phyloP scores from a whole-genome alignment of 2,797 vertebrate genomes.

The Acrossocheilus wenchowensis region DNA sequence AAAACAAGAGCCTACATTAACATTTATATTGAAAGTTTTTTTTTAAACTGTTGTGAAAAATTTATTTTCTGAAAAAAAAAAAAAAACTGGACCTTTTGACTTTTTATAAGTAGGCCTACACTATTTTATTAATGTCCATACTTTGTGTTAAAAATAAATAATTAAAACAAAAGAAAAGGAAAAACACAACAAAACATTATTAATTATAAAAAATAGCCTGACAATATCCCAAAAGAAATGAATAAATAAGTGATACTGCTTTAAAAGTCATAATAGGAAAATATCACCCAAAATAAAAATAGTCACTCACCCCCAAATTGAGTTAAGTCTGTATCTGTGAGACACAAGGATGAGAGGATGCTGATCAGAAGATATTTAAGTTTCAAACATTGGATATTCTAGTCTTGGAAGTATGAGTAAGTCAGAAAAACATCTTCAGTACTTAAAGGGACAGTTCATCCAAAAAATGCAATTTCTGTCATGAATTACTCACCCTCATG shows the following conservation, averaged over 20 bases:
- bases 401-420: not conserved
- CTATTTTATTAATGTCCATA: not conserved
- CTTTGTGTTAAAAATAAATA: not conserved
- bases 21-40: not conserved
- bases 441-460: too few relatives aligned
- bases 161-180: not conserved
- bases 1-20: not conserved
- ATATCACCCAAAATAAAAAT: not conserved
- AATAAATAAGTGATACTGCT: not conserved
- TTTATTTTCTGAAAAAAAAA: not conserved
- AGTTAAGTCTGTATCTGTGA: not conserved
- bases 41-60: not conserved
- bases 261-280: not conserved
- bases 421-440: too few relatives aligned
- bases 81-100: not conserved
- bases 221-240: not conserved
- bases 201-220: slow-evolving; percentile 10
- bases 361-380: not conserved
- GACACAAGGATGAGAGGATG: not conserved
- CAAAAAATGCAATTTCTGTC: too few relatives aligned
- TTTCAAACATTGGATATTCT: too few relatives aligned
- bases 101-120: not conserved
- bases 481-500: too few relatives aligned
- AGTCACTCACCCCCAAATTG: not conserved
- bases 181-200: not conserved